Conservation (phyloP, 2,797 vertebrate species). For the Scomberomorus guttatus region DNA sequence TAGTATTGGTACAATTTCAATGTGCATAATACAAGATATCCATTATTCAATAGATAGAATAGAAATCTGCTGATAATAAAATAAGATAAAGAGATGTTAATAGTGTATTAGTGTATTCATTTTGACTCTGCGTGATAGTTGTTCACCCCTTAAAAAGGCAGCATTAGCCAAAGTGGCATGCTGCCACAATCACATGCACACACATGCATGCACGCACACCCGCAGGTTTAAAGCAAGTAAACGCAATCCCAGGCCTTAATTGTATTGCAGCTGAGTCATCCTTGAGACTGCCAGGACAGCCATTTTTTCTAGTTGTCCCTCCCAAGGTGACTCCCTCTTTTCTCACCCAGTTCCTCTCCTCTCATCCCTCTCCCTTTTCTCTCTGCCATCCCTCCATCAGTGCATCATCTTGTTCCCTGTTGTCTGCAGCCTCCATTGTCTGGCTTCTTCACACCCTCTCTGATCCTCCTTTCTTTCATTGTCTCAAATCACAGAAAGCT, state of each 20-base stretch:
- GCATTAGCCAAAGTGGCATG: not conserved
- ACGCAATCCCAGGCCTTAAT: slow-evolving; percentile 57
- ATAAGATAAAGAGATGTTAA: too few relatives aligned
- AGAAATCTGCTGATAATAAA: too few relatives aligned
- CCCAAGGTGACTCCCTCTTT: slow-evolving; percentile 79
- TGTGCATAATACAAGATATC: too few relatives aligned
- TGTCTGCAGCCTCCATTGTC: slow-evolving; percentile 19
- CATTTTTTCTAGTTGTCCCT: slow-evolving; percentile 65
- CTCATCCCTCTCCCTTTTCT: slow-evolving; percentile 5
- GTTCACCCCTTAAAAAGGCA: not conserved
- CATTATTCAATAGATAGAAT: too few relatives aligned
- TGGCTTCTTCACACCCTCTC: slow-evolving; percentile 17
- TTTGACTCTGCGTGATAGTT: not conserved
- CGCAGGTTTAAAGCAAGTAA: slow-evolving; percentile 42
- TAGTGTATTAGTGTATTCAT: not conserved
- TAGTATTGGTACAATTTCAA: too few relatives aligned
- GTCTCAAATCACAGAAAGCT: slow-evolving; percentile 54
- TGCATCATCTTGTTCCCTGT: slow-evolving; percentile 25
- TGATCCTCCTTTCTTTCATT: slow-evolving; percentile 28
- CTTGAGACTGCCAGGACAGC: slow-evolving; percentile 67
- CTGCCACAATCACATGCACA: not conserved
- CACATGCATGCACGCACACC: not conserved
- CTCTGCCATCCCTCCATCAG: slow-evolving; percentile 30
- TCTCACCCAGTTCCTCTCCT: slow-evolving; percentile 43
- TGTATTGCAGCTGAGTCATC: slow-evolving; percentile 80